phyloP scores from a whole-genome alignment of 2,888 invertebrate species.

The Thalpophila matura region DNA sequence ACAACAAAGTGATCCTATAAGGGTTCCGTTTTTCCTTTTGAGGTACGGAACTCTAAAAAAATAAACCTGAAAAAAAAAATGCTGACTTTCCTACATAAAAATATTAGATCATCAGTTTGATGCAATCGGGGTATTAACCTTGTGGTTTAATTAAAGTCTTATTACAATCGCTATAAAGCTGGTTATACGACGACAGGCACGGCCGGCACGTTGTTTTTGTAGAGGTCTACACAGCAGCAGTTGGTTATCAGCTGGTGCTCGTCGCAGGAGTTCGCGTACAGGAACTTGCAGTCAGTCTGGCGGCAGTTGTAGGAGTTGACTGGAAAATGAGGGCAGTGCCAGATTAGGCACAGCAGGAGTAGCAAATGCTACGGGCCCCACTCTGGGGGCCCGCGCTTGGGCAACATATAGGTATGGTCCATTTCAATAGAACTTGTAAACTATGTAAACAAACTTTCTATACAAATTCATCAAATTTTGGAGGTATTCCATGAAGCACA shows the following conservation, averaged over 20 bases:
- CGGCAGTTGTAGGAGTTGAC: slow-evolving; percentile 91
- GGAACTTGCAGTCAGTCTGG: slow-evolving; percentile 93
- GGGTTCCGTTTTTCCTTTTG: too few relatives aligned
- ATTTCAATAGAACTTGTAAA: too few relatives aligned
- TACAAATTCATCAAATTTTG: too few relatives aligned
- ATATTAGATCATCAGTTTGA: slow-evolving; percentile 47
- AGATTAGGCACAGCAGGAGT: too few relatives aligned
- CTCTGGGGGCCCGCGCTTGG: too few relatives aligned
- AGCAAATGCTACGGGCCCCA: too few relatives aligned
- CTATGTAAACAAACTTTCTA: too few relatives aligned
- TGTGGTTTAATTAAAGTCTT: slow-evolving; percentile 20
- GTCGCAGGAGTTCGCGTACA: slow-evolving; percentile 94
- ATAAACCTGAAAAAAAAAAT: too few relatives aligned
- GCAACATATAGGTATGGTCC: too few relatives aligned
- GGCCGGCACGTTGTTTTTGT: slow-evolving; percentile 72
- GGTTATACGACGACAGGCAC: slow-evolving; percentile 59
- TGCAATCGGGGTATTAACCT: slow-evolving; percentile 55
- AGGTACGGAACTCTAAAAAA: too few relatives aligned
- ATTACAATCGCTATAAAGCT: neutral
- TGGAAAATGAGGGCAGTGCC: slow-evolving; percentile 59
- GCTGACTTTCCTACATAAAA: neutral
- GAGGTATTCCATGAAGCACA: too few relatives aligned
- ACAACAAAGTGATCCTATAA: too few relatives aligned
- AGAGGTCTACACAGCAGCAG: slow-evolving; percentile 93
- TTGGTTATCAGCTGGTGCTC: slow-evolving; percentile 93